phyloP scores from a whole-genome alignment of 2,797 vertebrate genomes.

The Lycodopsis pacificus region DNA sequence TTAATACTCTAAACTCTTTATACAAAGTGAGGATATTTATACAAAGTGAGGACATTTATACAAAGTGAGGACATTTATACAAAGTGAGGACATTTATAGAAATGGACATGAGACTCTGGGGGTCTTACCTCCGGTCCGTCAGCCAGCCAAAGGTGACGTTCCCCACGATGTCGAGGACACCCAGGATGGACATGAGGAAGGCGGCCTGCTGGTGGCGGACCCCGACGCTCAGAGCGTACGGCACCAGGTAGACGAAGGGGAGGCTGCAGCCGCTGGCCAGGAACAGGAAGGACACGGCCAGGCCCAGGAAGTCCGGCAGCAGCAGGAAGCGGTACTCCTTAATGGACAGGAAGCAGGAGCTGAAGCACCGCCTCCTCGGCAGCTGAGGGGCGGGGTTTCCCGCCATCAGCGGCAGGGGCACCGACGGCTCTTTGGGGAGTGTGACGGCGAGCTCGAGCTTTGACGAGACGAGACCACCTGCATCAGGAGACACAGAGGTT shows the following conservation, averaged over 20 bases:
- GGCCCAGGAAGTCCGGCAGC: constrained; percentile 88
- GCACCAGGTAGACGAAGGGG: constrained; percentile 95
- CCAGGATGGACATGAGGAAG: constrained; percentile 95
- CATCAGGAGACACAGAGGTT: neutral
- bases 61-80: no score
- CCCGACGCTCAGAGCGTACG: constrained; percentile 89
- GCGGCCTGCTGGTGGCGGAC: constrained; percentile 91
- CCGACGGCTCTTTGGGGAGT: neutral
- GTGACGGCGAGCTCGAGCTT: constrained; percentile 18
- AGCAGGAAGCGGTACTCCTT: constrained; percentile 90
- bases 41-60: no score
- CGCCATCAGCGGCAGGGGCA: neutral
- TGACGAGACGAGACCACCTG: constrained; percentile 27
- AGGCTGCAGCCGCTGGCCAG: constrained; percentile 95
- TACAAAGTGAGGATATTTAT: no score
- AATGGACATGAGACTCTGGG: neutral
- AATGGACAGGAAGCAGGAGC: constrained; percentile 82
- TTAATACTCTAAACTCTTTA: no score
- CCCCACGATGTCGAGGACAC: constrained; percentile 92
- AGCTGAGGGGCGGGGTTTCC: constrained; percentile 16
- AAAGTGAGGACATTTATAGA: no score
- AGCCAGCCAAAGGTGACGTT: constrained; percentile 97
- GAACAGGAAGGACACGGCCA: constrained; percentile 91
- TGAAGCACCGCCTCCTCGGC: constrained; percentile 61
- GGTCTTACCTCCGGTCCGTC: constrained; percentile 78